Evolutionary conservation across 2,888 invertebrate species (phyloP), one percentile per base, ranked within the genome.

Genomic region (Anoncus sp.): DNA sequence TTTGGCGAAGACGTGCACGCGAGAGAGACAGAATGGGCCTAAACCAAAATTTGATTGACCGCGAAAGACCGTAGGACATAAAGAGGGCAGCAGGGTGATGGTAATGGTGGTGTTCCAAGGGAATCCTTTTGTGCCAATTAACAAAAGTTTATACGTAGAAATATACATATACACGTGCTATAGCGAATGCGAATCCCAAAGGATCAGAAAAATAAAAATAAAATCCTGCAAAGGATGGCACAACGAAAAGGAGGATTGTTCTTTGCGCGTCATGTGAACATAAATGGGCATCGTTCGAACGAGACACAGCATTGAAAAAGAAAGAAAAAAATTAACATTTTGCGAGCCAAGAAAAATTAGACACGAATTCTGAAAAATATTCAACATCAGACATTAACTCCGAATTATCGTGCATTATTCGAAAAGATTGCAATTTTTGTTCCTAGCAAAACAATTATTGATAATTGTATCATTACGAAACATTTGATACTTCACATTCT

Each of bases 121-220:
- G 78, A 74, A 83, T 83, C 80, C 81, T 79, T 84, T 85, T 84
- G 83, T 82, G 62, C 72, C 38, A 77, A 73, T 83, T 81, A 67
- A 81, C 79, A 79, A 83, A 83, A 84, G 80, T 85, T 78, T 75
- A 69, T 78, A 79, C 77, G 35, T 43, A 49, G 47, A 74, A 57
- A 55, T 14, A 55, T n/a, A 43, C 63, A n/a, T n/a, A n/a, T n/a
- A 65, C 38, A 76, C 45, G 65, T 22, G 22, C 14, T 51, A 47
- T 40, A 45, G 45, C 47, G 65, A 49, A 71, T 57, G 75, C 70
- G 77, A 81, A 75, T 73, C 62, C 60, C 62, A 47, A 49, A 38
- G 27, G 31, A 62, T n/a, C 60, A n/a, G 57, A 14, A 49, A 22
- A 40, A 40, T 49, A 22, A 49, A 55, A 18, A 24, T n/a, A 31